phyloP scores from a whole-genome alignment of 2,888 invertebrate genomes.

The Limenitis camilla region DNA sequence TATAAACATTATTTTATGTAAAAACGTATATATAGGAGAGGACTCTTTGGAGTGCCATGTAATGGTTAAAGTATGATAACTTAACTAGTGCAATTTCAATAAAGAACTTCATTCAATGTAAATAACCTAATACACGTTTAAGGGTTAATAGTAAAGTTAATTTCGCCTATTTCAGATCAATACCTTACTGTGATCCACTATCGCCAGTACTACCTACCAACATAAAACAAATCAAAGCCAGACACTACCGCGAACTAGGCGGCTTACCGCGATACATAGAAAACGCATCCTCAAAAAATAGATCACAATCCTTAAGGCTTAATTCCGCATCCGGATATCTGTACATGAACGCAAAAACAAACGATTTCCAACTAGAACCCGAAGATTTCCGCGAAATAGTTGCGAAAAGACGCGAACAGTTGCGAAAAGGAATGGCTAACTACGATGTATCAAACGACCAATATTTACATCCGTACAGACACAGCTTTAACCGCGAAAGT shows the following conservation, averaged over 20 bases:
- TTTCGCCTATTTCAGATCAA: conserved; percentile 44
- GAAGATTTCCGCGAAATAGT: conserved; percentile 67
- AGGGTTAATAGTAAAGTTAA: background rate
- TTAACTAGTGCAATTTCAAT: background rate
- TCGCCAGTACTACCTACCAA: conserved; percentile 62
- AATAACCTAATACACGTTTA: too few species aligned
- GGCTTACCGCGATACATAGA: conserved; percentile 62
- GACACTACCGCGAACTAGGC: conserved; percentile 50
- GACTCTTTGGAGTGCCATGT: background rate
- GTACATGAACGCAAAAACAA: conserved; percentile 66
- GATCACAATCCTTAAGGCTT: conserved; percentile 59
- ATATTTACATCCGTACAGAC: conserved; percentile 46
- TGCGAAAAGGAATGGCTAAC: conserved; percentile 58
- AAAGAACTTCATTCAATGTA: too few species aligned
- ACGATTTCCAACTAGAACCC: conserved; percentile 66
- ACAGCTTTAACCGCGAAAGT: conserved; percentile 45
- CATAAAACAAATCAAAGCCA: conserved; percentile 54
- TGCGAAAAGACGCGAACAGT: conserved; percentile 59
- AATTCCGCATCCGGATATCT: conserved; percentile 69
- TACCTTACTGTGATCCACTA: conserved; percentile 52
- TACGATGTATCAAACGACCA: conserved; percentile 54
- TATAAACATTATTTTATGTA: conserved; percentile 5
- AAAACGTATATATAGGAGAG: background rate
- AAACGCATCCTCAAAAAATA: conserved; percentile 51
- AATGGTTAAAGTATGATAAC: background rate